These are phyloP conservation scores for Drosophila kuntzei DNA, from an alignment of 2,888 invertebrate species.

Conservation along the genomic window DNA sequence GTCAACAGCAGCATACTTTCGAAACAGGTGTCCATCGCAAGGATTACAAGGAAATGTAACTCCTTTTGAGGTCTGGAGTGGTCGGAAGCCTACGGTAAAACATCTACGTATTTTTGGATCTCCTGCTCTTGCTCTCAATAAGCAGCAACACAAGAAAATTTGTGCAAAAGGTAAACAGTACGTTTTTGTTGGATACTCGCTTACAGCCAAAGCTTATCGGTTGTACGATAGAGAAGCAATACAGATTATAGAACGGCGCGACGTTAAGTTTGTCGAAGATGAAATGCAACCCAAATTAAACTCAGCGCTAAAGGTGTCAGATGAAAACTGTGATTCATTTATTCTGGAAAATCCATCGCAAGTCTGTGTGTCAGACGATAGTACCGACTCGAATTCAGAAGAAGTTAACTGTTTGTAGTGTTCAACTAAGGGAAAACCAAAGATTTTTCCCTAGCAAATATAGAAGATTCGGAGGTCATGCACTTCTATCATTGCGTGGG, in stretches of 20 bases:
- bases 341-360: no score
- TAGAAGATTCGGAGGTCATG: no score
- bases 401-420: no score
- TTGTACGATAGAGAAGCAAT: not conserved
- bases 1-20: constrained; percentile 4
- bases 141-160: not conserved
- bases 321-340: no score
- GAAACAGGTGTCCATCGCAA: constrained; percentile 2
- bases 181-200: constrained; percentile 1
- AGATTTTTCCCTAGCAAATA: no score
- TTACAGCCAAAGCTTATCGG: constrained; percentile 2
- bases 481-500: no score
- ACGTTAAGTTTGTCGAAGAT: constrained; percentile 1
- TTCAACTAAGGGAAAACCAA: no score
- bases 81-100: not conserved
- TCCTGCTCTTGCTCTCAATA: not conserved
- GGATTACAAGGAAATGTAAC: not conserved
- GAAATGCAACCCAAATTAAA: not conserved
- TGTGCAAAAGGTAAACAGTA: not conserved
- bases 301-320: no score
- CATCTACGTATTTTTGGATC: constrained; percentile 2
- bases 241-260: not conserved
- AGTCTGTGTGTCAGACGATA: no score
- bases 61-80: not conserved
- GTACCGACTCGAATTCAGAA: no score